phyloP scores from a whole-genome alignment of 2,113 vertebrate genomes.

The Ictalurus punctatus region DNA sequence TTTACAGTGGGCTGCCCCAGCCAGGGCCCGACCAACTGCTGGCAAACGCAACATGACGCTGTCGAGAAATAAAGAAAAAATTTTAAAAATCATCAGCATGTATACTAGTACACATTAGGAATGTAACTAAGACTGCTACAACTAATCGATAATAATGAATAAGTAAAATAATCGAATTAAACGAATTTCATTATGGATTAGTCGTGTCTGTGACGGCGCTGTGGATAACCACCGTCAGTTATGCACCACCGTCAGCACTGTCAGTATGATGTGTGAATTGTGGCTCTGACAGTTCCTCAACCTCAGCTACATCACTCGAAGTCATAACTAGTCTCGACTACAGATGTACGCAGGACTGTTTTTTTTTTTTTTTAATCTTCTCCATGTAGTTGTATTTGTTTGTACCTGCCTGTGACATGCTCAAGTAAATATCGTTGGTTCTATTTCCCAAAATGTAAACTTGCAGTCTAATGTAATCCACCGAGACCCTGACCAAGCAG shows the following conservation, averaged over 20 bases:
- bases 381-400: background rate
- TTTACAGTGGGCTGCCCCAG: slow-evolving; percentile 70
- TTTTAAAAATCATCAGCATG: background rate
- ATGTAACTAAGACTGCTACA: no score
- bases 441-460: no score
- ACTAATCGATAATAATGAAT: no score
- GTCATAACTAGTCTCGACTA: background rate
- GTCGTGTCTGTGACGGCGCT: no score
- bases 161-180: no score
- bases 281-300: background rate
- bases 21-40: slow-evolving; percentile 72
- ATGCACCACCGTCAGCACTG: no score
- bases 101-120: background rate
- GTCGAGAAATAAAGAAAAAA: slow-evolving; percentile 24
- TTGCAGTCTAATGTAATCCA: background rate
- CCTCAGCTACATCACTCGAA: background rate
- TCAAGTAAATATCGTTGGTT: no score
- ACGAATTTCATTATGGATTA: no score
- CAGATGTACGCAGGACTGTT: no score
- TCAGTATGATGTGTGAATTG: background rate
- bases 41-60: slow-evolving; percentile 85
- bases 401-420: no score
- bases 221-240: no score
- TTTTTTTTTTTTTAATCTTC: background rate
- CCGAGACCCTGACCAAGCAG: background rate